A percentile compares a stretch with the other conserved stretches of the same genome.
Evolutionary conservation across 2,113 vertebrate genomes (phyloP).

Genomic region (Ceyx margarethae): DNA sequence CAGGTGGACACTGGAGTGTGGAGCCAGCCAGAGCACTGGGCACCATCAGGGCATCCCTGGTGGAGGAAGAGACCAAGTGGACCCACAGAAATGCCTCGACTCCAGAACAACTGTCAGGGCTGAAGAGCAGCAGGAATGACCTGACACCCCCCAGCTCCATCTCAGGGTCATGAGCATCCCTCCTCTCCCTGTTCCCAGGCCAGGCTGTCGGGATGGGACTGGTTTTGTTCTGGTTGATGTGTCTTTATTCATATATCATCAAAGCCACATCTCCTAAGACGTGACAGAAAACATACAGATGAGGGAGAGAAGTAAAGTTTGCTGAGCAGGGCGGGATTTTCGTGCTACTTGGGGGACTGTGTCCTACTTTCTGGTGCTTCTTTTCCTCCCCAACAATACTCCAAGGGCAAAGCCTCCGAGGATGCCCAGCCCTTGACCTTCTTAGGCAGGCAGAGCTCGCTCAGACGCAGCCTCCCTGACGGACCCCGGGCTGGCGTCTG

Average conservation of each 20-base stretch:
- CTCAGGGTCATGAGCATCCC: rapidly evolving
- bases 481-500: not conserved
- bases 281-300: conserved; percentile 15
- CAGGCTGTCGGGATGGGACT: rapidly evolving
- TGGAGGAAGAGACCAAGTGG: rapidly evolving
- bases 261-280: not conserved
- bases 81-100: rapidly evolving
- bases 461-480: not conserved
- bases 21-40: not conserved
- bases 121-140: not conserved
- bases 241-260: conserved; percentile 38
- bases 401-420: conserved; percentile 22
- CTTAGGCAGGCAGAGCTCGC: conserved; percentile 1
- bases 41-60: not conserved
- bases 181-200: not conserved
- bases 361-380: conserved; percentile 51
- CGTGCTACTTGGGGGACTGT: not conserved
- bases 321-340: conserved; percentile 22
- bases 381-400: conserved; percentile 7
- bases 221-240: not conserved
- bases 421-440: conserved; percentile 39
- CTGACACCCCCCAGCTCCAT: not conserved
- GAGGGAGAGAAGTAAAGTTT: conserved; percentile 14
- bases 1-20: not conserved
- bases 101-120: rapidly evolving